Evolutionary conservation across 2,888 invertebrate species (phyloP), one percentile per base, ranked within the genome.

Genomic region (Cyaniris semiargus): DNA sequence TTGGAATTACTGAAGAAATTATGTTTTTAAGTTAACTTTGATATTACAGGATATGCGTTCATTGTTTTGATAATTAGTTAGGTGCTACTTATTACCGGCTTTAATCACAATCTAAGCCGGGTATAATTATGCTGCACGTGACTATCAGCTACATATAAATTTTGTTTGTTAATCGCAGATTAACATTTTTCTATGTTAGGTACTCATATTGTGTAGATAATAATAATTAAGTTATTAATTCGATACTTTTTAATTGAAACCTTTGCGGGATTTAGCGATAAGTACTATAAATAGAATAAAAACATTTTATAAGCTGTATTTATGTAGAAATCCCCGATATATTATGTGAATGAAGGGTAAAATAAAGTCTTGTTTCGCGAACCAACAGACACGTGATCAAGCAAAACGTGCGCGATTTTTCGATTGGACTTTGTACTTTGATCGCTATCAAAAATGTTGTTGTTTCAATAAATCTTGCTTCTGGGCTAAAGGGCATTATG

Each of bases 341-440:
- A n/a, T 34, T 34, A 34, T 34, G 7, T 34, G 1, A 34, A 7
- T 34, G 7, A 34, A 34, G 34, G 34, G 34, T 34, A 34, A 7
- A 34, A 34, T 34, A 34, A 1, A 7, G 0, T 34, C 7, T 48
- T 48, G 48, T 48, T 15, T 48, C 48, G 13, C 10, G 0, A 48
- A 38, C 2, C 27, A 66, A 27, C 13, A 13, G 66, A 1, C 2
- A n/a, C n/a, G n/a, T n/a, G n/a, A n/a, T n/a, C 66, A 23, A 66
- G 27, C 3, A 15, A 27, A 13, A 27, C 23, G 5, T 23, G 66
- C 66, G 15, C 27, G 27, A 27, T 66, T 66, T 66, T 66, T 66
- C 27, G 18, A 66, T 27, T 66, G 66, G 66, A 66, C 66, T 66
- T 66, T 66, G 66, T 18, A 66, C 66, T 66, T 27, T 66, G 66